These are phyloP conservation scores for mouse (Mus musculus) DNA, from an alignment of 2,113 vertebrate species.

Conservation along the genomic window GRCm39 chr8:77980501-77981000, in stretches of 20 bases:
- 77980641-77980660: neutral
- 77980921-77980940: neutral
- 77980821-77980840: neutral
- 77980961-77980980: no score
- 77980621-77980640: neutral
- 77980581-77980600: neutral
- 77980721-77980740: neutral
- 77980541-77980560: neutral
- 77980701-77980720: neutral
- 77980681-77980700: fast-evolving
- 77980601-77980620: neutral
- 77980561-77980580: neutral
- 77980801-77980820: neutral
- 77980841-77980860: neutral
- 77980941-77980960: no score
- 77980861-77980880: neutral
- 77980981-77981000: no score
- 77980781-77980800: neutral
- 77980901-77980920: neutral
- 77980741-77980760: neutral
- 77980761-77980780: no score
- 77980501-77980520: neutral
- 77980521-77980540: neutral
- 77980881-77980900: neutral
- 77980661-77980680: neutral